Evolutionary conservation across 1,140 invertebrate genomes (phyloP), one percentile per base, ranked within the genome.

Genomic region (Battus philenor): DNA sequence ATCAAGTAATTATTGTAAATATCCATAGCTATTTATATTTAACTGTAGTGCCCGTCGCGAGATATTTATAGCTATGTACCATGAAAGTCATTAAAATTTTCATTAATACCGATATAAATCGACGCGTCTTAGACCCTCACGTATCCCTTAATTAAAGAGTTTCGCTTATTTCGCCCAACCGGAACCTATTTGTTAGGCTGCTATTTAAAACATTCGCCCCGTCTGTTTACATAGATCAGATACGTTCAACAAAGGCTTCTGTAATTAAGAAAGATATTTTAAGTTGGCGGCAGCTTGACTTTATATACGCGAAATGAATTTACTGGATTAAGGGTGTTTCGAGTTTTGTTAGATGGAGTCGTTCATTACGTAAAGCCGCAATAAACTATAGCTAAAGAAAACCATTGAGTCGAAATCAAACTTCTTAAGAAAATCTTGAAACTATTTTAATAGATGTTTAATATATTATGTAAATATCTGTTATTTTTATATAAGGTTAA

Each of bases 191-290:
- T 76, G 77, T 77, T 84, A 72, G 75, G 72, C 64, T 63, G 74
- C 74, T 80, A 82, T 85, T 85, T 82, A 82, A 85, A 81, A 75
- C 77, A 82, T 82, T 81, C 71, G 72, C 73, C 74, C 72, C 71
- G 71, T 76, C 75, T 78, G 74, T 74, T 85, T 85, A 82, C 80
- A 85, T 85, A 85, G 81, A 82, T 85, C 81, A 85, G 81, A 82
- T 82, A 82, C 78, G 75, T 80, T 74, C 73, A 85, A 85, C 81
- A 85, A 85, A 85, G 78, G 81, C 70, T 85, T 83, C 79, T 80
- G 81, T 85, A 85, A 82, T 85, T 85, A 85, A 85, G 81, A 82
- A 81, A 85, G 81, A 82, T 85, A 82, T 82, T 82, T 83, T 78
- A 80, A 80, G 75, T 73, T 68, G 75, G 78, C 74, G 68, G 78